Base-by-base conservation (phyloP, 1,140 invertebrate species). In the Mya arenaria region DNA sequence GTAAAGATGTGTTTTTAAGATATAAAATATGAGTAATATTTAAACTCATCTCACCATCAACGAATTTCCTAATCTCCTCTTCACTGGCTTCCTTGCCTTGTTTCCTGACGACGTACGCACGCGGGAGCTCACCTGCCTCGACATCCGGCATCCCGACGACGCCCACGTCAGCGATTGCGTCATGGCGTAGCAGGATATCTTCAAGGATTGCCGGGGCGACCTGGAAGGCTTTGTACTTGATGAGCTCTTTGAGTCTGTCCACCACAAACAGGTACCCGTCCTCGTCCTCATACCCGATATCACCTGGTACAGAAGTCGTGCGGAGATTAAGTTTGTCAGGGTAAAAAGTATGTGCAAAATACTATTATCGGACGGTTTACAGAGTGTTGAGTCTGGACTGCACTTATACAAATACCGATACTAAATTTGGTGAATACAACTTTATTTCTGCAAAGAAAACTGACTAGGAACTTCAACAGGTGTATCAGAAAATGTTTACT, bases 211-310 rank as follows among this genome's bases (percentile, higher is more conserved):
- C 96, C 25, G 97, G 97, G 23, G 96, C 96, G 6, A 98, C 97
- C 94, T 97, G 96, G 87, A 96, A 95, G 83, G 96, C 97, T 93
- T 97, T 97, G 58, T 97, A 96, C 94, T 98, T 98, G 79, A 98
- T 98, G 13, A 98, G 94, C 90, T 98, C 97, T 88, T 98, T 98
- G 58, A 97, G 87, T 72, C 97, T 93, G 85, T 98, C 97, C 0
- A 96, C 96, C 69, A 98, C 95, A 58, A 85, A 89, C 48, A 93
- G 85, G 71, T 83, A 86, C 0, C 90, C 91, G 44, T 91, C 85
- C 75, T 92, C 88, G 41, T 92, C 90, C 60, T 87, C 90, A 32
- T 88, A 86, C 15, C 85, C 87, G 56, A 88, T 80, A 69, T 88
- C 87, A 80, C 87, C 87, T 88, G 48, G 36, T 32, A n/a, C 41